Base-by-base conservation (phyloP, 2,797 vertebrate species). In the Pempheris klunzingeri region DNA sequence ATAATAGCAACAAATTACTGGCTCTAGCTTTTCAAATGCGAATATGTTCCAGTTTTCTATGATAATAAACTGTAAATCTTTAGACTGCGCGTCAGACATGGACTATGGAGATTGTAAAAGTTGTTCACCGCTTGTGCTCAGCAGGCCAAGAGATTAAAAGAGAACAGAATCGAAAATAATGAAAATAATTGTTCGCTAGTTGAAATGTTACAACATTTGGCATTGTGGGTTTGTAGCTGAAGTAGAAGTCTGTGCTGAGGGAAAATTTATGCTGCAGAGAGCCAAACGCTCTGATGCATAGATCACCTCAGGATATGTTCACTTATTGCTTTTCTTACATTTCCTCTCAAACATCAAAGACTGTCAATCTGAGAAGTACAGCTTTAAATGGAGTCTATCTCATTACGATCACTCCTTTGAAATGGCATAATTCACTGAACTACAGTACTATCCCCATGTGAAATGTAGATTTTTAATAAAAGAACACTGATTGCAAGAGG, bases 271-370 rank as follows among this genome's bases (percentile, higher is more conserved):
- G 38, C 47, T 44, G n/a, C 22, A 65, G 43, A 77, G 65, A 74
- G 78, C n/a, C 63, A 39, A 61, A 78, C 47, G 69, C 66, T 78
- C 41, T 74, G 62, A 71, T 73, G 68, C 75, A 55, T 14, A 62
- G 62, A 76, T 83, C 69, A 59, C 88, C 75, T 52, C 54, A 49
- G 87, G 87, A 87, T 71, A 81, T 63, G 68, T 65, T 82, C 81
- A 46, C 75, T 85, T 65, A 82, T 77, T 82, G 44, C 88, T 74
- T 86, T 78, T 78, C 74, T 74, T 76, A 85, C 61, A 83, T 77
- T 79, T 83, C 55, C 62, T 83, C 74, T 72, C 70, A 54, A 82
- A 90, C 88, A 87, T 91, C 88, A 92, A 91, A 93, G 88, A 75
- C 54, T 70, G 68, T 58, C 78, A 76, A 74, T 85, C 74, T 69